Evolutionary conservation across 2,113 vertebrate species (phyloP).

Genomic region (Colossoma macropomum): DNA sequence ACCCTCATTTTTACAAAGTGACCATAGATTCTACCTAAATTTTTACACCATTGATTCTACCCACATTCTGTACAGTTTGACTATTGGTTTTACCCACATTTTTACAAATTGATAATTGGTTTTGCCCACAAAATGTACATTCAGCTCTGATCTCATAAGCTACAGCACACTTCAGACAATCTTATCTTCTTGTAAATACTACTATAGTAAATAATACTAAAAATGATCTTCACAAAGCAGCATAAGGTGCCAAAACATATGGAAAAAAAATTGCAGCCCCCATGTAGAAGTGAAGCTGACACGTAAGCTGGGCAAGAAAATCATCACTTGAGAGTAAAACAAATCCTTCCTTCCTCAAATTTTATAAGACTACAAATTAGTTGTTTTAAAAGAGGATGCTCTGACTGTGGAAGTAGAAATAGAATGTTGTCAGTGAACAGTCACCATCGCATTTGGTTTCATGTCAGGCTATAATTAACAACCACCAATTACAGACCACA

Average conservation of each 20-base stretch:
- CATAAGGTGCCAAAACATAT: neutral
- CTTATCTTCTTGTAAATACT: too few species aligned
- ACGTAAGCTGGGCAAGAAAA: neutral
- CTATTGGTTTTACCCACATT: neutral
- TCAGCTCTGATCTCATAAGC: neutral
- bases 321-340: neutral
- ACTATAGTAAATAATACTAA: too few species aligned
- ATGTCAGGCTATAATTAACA: conserved; percentile 42
- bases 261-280: neutral
- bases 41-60: neutral
- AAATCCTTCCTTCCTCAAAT: neutral
- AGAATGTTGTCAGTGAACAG: conserved; percentile 33
- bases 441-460: neutral
- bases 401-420: conserved; percentile 29
- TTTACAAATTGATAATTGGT: neutral
- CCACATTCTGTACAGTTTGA: neutral
- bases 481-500: conserved; percentile 40
- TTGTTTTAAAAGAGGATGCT: conserved; percentile 18
- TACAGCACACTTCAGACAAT: too few species aligned
- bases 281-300: neutral
- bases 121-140: neutral
- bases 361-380: conserved; percentile 24
- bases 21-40: too few species aligned
- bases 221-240: neutral
- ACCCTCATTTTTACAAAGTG: too few species aligned